phyloP scores from a whole-genome alignment of 2,113 vertebrate genomes.

The Rhinopomastus cyanomelas region DNA sequence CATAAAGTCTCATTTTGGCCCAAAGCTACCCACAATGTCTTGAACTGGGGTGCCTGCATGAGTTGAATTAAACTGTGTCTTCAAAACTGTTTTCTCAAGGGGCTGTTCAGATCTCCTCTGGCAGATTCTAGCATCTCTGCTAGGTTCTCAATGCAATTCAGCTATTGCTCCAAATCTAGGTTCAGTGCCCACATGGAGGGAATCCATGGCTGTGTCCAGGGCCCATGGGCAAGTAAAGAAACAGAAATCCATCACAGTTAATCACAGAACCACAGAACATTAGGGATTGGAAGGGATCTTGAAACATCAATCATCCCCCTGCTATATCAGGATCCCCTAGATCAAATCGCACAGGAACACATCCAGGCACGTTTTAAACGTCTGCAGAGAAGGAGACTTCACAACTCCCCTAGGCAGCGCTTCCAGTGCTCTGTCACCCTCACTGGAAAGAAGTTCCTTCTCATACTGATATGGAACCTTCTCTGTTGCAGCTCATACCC shows the following conservation, averaged over 20 bases:
- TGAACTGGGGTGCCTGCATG: neutral
- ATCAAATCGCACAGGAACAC: no score
- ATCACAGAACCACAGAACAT: no score
- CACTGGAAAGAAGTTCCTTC: no score
- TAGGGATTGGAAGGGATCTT: no score
- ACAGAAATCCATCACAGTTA: neutral
- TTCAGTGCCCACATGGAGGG: neutral
- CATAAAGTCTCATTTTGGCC: neutral
- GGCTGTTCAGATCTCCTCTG: neutral
- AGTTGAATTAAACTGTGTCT: neutral
- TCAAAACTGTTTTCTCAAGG: neutral
- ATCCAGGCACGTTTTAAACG: no score
- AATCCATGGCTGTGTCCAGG: neutral
- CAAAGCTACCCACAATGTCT: neutral
- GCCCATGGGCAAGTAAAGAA: neutral
- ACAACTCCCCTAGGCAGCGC: no score
- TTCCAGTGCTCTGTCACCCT: no score
- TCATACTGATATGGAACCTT: no score
- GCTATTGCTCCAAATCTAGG: neutral
- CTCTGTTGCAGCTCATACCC: no score
- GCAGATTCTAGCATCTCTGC: neutral
- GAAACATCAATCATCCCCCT: no score
- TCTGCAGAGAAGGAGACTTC: no score
- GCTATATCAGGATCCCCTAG: no score
- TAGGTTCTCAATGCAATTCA: neutral